Evolutionary conservation across 2,888 invertebrate genomes (phyloP).

Genomic region (Aromia moschata): DNA sequence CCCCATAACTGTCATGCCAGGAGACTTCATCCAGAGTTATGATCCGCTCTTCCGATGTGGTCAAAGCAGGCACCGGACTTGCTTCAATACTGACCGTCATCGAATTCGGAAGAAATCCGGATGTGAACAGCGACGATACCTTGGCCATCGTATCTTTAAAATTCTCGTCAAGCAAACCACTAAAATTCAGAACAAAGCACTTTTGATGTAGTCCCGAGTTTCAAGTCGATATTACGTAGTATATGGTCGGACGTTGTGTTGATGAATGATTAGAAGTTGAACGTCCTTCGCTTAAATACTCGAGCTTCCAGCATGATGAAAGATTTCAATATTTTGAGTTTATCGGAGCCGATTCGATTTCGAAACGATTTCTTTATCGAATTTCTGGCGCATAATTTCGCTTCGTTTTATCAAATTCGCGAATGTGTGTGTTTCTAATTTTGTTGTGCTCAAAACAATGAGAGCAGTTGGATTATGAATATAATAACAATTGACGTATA

Average conservation of each 20-base stretch:
- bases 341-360: slow-evolving; percentile 1
- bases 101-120: slow-evolving; percentile 13
- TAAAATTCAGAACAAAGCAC: too few relatives aligned
- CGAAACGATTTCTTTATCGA: slow-evolving; percentile 31
- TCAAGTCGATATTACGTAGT: background rate
- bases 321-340: slow-evolving; percentile 29
- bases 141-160: background rate
- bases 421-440: background rate
- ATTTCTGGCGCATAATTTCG: slow-evolving; percentile 13
- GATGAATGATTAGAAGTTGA: slow-evolving; percentile 26
- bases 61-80: background rate
- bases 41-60: slow-evolving; percentile 60
- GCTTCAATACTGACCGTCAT: slow-evolving; percentile 2
- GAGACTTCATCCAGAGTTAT: slow-evolving; percentile 80
- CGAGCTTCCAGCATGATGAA: slow-evolving; percentile 38
- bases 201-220: background rate
- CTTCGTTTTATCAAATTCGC: background rate
- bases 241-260: slow-evolving; percentile 11
- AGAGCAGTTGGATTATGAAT: too few relatives aligned
- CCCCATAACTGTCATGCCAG: slow-evolving; percentile 74
- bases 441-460: background rate
- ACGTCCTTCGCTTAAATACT: slow-evolving; percentile 34
- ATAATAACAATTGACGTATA: too few relatives aligned
- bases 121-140: slow-evolving; percentile 3
- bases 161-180: too few relatives aligned